Base-by-base conservation (phyloP, 1,140 invertebrate genomes). In the Brachionus manjavacas region DNA sequence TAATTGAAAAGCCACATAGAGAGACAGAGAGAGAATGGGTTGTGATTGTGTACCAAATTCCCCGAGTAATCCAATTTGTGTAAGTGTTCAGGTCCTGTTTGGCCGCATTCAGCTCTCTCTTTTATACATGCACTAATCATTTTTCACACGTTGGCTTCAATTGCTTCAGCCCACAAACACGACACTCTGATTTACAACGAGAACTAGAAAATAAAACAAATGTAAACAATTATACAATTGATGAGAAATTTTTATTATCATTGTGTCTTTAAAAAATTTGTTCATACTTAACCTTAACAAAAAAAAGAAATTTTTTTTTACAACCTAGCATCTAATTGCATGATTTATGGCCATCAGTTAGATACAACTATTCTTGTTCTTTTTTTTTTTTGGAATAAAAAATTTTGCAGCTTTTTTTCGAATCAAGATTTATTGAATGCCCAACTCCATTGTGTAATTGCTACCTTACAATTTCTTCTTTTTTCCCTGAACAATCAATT, bases 161-260 rank as follows among this genome's bases (percentile, higher is more conserved):
- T 60, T 60, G 52, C 52, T 23, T 60, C 16, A 60, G 52, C 52
- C 52, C 52, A 60, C 52, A 20, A 60, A 60, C n/a, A 23, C 52
- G 52, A 60, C 52, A 60, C 52, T 60, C n/a, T 35, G 52, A 20
- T 60, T 60, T 60, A 60, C 52, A 60, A 74, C 39, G 11, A 74
- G 70, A 74, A 49, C 8, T 11, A 20, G 25, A 25, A 49, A 46
- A 31, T 35, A 41, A 16, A 6, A 41, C 68, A 72, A 72, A 72
- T 76, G 72, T 76, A 76, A 76, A 46, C 41, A 76, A 76, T 76
- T 76, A 76, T 76, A 76, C 46, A 76, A 76, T 76, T 46, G 23
- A 76, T 76, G 72, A 76, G 72, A 76, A 76, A 35, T 76, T 14
- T 46, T 76, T 49, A 20, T 49, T 76, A 25, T 70, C 35, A 76